Conservation (phyloP, 37 sponge, comb jelly and placozoan species). For the Chondrosia reniformis region DNA sequence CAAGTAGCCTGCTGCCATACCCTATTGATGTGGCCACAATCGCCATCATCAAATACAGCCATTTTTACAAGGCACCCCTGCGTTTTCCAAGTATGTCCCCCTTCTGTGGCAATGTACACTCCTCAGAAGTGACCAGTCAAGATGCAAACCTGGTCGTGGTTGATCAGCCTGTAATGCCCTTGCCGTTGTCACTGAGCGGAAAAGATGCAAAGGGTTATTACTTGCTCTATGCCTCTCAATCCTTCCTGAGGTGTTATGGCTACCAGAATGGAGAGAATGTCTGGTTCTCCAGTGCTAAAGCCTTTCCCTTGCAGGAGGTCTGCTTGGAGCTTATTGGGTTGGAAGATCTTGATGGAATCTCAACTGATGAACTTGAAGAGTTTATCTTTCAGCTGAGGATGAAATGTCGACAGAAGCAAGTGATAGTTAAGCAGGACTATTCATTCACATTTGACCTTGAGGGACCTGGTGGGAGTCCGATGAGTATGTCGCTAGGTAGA, state of each 20-base stretch:
- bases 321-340: conserved; percentile 14
- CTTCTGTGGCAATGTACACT: not conserved
- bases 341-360: not conserved
- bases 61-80: not conserved
- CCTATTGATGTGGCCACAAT: not conserved
- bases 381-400: conserved; percentile 24
- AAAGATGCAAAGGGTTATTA: not conserved
- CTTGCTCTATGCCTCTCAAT: conserved; percentile 19
- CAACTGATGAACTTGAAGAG: not conserved
- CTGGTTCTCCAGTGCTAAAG: conserved; percentile 37
- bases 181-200: not conserved
- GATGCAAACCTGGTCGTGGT: not conserved
- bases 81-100: not conserved
- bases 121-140: not conserved
- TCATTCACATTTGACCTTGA: conserved; percentile 1
- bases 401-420: not conserved
- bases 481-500: not conserved
- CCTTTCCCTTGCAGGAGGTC: conserved; percentile 33
- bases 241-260: conserved; percentile 28
- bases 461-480: not conserved
- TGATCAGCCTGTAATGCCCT: not conserved
- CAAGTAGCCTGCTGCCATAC: not conserved
- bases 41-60: not conserved
- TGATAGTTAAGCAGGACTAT: conserved; percentile 27
- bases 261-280: conserved; percentile 42